Conservation (phyloP, 2,113 vertebrate species). For the Ailuropoda melanoleuca region DNA sequence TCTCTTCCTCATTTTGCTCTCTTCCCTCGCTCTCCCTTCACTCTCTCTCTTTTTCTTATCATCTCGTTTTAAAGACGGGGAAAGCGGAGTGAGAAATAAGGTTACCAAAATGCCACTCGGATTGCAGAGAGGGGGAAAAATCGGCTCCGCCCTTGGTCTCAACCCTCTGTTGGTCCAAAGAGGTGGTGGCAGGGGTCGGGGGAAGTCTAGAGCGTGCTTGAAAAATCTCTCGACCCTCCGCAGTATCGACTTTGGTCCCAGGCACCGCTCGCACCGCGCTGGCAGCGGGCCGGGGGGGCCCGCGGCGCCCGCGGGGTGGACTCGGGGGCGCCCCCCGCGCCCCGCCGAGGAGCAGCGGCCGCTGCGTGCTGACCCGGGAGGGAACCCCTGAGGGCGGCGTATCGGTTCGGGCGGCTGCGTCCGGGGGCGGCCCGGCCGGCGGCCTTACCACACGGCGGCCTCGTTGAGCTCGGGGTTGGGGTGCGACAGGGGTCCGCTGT, state of each 20-base stretch:
- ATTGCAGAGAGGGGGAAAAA: neutral
- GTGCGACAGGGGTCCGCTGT: slow-evolving; percentile 94
- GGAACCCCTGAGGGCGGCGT: neutral
- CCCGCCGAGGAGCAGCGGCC: neutral
- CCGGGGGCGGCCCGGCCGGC: neutral
- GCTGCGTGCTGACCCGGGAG: slow-evolving; percentile 2
- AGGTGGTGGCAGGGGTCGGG: neutral
- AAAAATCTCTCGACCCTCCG: slow-evolving; percentile 59
- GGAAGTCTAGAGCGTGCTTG: slow-evolving; percentile 2
- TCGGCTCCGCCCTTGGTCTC: neutral
- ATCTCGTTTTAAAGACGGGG: neutral
- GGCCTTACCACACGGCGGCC: slow-evolving; percentile 92
- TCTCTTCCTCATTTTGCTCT: neutral
- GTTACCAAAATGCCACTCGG: slow-evolving; percentile 72
- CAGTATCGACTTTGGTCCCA: slow-evolving; percentile 82
- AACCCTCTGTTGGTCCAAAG: neutral
- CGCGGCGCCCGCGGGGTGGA: neutral
- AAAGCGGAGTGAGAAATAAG: slow-evolving; percentile 60
- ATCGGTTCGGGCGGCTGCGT: neutral
- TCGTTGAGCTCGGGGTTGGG: slow-evolving; percentile 96
- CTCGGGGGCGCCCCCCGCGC: neutral
- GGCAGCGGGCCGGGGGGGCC: neutral
- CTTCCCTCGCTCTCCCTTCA: neutral
- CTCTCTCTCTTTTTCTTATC: neutral
- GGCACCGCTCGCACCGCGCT: neutral